These are phyloP conservation scores for Drosophila anomalata DNA, from an alignment of 2,888 invertebrate species.

Conservation along the genomic window DNA sequence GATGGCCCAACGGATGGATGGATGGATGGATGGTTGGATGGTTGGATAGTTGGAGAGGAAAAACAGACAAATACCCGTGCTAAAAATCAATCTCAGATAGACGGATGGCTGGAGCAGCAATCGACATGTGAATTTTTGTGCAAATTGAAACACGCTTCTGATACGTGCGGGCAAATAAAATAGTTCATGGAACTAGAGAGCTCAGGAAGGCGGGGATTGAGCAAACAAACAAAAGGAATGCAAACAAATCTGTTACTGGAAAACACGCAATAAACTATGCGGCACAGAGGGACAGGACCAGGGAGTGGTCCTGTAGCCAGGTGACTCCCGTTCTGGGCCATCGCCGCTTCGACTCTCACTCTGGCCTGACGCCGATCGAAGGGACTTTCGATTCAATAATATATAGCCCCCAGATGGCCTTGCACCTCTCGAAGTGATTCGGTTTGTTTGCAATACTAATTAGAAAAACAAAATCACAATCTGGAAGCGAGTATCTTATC, in stretches of 20 bases:
- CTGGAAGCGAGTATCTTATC: neutral
- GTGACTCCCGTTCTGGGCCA: slow-evolving; percentile 11
- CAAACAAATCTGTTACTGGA: slow-evolving; percentile 71
- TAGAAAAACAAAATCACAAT: slow-evolving; percentile 11
- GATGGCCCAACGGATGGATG: slow-evolving; percentile 5
- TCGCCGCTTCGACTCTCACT: neutral
- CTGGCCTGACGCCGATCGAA: slow-evolving; percentile 10
- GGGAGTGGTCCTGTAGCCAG: slow-evolving; percentile 5
- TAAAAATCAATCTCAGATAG: slow-evolving; percentile 51
- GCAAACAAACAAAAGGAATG: slow-evolving; percentile 58
- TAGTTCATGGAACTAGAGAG: slow-evolving; percentile 11
- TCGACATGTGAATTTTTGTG: slow-evolving; percentile 71
- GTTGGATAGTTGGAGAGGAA: slow-evolving; percentile 2
- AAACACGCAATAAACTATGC: slow-evolving; percentile 76
- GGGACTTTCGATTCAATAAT: neutral
- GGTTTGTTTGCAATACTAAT: neutral
- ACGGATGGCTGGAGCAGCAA: slow-evolving; percentile 48
- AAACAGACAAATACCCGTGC: slow-evolving; percentile 38
- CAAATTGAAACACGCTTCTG: slow-evolving; percentile 77
- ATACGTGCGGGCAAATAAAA: slow-evolving; percentile 70
- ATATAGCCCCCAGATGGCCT: slow-evolving; percentile 1
- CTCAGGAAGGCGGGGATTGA: neutral
- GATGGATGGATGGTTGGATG: neutral
- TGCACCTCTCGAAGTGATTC: neutral
- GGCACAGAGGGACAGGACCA: slow-evolving; percentile 34